Evolutionary conservation across 2,888 invertebrate genomes (phyloP).

Genomic region (Hetaerina titia): DNA sequence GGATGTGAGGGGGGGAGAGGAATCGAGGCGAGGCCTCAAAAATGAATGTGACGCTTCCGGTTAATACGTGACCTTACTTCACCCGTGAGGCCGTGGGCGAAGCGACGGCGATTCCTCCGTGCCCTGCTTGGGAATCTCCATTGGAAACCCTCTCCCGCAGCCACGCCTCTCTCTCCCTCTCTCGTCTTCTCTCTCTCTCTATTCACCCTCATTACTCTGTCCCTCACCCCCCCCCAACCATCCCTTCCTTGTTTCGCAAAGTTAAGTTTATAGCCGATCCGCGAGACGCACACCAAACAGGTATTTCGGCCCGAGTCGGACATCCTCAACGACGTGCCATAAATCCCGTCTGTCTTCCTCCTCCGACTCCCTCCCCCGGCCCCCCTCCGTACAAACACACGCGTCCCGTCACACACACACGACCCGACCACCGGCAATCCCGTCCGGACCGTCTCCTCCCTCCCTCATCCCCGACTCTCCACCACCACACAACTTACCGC

Average conservation of each 20-base stretch:
- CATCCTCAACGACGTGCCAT: conserved; percentile 35
- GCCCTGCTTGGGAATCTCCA: neutral
- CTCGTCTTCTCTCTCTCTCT: neutral
- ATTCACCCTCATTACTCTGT: too few relatives aligned
- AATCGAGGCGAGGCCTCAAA: neutral
- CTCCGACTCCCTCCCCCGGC: too few relatives aligned
- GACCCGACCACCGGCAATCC: too few relatives aligned
- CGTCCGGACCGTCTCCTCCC: too few relatives aligned
- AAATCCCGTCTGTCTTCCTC: neutral
- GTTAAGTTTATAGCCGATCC: conserved; percentile 45
- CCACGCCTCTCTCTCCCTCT: neutral
- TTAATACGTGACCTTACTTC: conserved; percentile 61
- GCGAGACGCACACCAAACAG: conserved; percentile 28
- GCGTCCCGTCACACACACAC: too few relatives aligned
- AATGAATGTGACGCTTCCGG: conserved; percentile 50
- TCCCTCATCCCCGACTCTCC: too few relatives aligned
- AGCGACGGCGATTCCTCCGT: neutral
- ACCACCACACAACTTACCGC: too few relatives aligned
- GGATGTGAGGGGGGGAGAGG: neutral
- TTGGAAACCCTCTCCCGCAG: neutral
- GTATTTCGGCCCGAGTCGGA: conserved; percentile 49
- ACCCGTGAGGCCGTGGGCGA: neutral
- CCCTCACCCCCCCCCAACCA: too few relatives aligned
- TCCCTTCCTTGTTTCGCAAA: neutral
- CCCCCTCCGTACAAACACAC: too few relatives aligned